Base-by-base conservation (phyloP, 2,888 invertebrate genomes). In the Clistopyga incitator region DNA sequence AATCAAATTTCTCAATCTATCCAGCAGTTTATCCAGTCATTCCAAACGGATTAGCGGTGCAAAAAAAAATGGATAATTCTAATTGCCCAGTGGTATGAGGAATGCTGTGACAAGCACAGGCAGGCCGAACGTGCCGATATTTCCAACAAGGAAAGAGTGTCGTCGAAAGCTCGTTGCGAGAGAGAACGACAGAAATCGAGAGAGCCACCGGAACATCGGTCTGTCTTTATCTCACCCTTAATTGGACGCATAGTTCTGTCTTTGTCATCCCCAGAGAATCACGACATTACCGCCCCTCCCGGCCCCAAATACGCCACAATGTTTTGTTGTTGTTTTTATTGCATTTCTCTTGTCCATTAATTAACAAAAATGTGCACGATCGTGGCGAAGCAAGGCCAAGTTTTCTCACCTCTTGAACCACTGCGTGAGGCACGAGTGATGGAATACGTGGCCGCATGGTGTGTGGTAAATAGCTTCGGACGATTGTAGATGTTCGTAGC, bases 381-480 rank as follows among this genome's bases (percentile, higher is more conserved):
- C 34, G n/a, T 34, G 29, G n/a, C n/a, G n/a, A n/a, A 59, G 29
- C n/a, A n/a, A 61, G 6, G n/a, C 34, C n/a, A n/a, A 59, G 59
- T 34, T 74, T 54, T 67, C 79, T 79, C 76, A 83, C 82, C 82
- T 83, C 23, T 79, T 76, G 65, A 83, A 76, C 82, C 82, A 83
- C 67, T 38, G 65, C 13, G 76, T 56, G 59, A 83, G 79, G 67
- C 82, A 83, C 50, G 76, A 25, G 34, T 83, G 65, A 76, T 83
- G 82, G 50, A 83, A 83, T 50, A 83, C 82, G 47, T 83, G 82
- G 45, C 82, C 82, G 76, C 82, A 83, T 45, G 82, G 82, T 29
- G 82, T 83, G 68, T 83, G 65, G 45, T 79, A 79, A 76, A 79
- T 47, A 52, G 70, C 76, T 76, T 76, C 79, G 50, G 79, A 76